Evolutionary conservation across 2,888 invertebrate species (phyloP), one percentile per base, ranked within the genome.

Genomic region (Dynastes tityus): DNA sequence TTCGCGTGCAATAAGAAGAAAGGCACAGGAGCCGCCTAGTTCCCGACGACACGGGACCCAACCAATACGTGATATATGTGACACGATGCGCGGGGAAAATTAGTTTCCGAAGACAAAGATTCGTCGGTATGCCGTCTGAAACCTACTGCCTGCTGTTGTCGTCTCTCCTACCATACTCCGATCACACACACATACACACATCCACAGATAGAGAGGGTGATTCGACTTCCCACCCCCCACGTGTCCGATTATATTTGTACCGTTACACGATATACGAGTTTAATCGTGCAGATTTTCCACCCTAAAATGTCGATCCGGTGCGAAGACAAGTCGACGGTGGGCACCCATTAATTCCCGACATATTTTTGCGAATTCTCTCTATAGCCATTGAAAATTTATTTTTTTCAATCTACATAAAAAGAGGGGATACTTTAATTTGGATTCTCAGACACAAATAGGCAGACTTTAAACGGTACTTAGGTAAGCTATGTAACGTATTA

Each of bases 31-130:
- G 63, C 22, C 67, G 49, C 45, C 45, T 63, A 11, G 32, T 29
- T 29, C 63, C 22, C 63, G 63, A 63, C 29, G 29, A 63, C 63
- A 63, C 67, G 67, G 67, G 67, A 67, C 83, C 22, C 81, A 82
- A 83, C 83, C 86, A 85, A 87, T 86, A 86, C 88, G 88, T 89
- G 89, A 89, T 89, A 88, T 88, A 89, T 89, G 88, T 87, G 88
- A 88, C 88, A 86, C 86, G 85, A 86, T 85, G 84, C 58, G 73
- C 85, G 84, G 85, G 85, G 84, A 87, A 88, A 89, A 89, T 88
- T 88, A 88, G 88, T 88, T 88, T 88, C 86, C 84, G 84, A 84
- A 82, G 83, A 83, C 83, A 85, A 84, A 83, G 84, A 82, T 82
- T 73, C 73, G 73, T 73, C 73, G 82, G 79, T 78, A 82, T 80